Conservation (phyloP, 2,888 invertebrate genomes). For the Lasioglossum leucozonium region DNA sequence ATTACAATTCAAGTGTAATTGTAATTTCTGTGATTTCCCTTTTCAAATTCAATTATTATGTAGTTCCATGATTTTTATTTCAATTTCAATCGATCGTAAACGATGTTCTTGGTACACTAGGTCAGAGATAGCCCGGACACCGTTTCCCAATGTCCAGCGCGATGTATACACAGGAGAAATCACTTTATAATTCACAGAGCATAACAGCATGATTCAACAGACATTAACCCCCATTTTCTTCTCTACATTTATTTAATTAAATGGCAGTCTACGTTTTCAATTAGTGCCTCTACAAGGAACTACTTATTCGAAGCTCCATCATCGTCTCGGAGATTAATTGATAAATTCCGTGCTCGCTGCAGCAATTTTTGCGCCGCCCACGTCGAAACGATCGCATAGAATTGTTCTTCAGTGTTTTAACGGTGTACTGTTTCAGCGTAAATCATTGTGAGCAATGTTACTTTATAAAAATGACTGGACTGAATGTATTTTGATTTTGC, state of each 20-base stretch:
- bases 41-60: neutral
- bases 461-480: neutral
- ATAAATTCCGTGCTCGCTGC: neutral
- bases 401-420: neutral
- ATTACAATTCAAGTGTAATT: too few relatives aligned
- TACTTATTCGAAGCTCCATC: slow-evolving; percentile 1
- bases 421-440: neutral
- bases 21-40: neutral
- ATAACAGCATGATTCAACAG: neutral
- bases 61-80: neutral
- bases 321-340: slow-evolving; percentile 2
- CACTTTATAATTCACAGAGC: neutral
- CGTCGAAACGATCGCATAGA: neutral
- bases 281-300: neutral
- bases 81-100: neutral
- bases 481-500: too few relatives aligned
- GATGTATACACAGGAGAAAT: neutral
- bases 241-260: neutral
- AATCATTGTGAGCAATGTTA: neutral
- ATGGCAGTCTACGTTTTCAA: neutral
- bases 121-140: neutral
- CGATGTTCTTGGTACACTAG: neutral
- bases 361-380: neutral
- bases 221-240: neutral
- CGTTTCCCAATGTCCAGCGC: neutral